Conservation (phyloP, 2,888 invertebrate species). For the Phorcus lineatus region DNA sequence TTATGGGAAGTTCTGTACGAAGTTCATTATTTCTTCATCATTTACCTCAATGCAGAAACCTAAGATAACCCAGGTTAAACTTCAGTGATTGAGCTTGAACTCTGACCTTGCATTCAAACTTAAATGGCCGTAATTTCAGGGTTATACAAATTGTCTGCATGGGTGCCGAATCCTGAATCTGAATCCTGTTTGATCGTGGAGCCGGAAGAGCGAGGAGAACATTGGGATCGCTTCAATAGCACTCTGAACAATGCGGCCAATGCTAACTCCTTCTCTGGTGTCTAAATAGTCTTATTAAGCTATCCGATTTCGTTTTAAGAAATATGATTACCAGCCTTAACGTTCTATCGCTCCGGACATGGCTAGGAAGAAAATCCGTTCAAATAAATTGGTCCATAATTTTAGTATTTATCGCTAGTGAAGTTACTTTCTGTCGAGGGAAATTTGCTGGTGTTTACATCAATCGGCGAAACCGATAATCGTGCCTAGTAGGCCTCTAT, state of each 20-base stretch:
- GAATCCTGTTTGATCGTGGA: background rate
- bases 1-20: too few relatives aligned
- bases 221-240: background rate
- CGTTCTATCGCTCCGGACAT: background rate
- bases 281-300: constrained; percentile 13
- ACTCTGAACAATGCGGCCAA: background rate
- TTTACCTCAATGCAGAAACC: background rate
- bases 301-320: constrained; percentile 7
- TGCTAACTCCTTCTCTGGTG: background rate
- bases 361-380: background rate
- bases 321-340: background rate
- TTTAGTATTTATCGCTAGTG: constrained; percentile 4
- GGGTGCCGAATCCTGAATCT: background rate
- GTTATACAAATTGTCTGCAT: constrained; percentile 10
- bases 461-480: background rate
- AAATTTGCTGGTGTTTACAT: background rate
- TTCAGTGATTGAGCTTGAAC: background rate
- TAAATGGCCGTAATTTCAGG: background rate
- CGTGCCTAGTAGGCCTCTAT: background rate
- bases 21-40: constrained; percentile 6
- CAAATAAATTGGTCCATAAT: constrained; percentile 13
- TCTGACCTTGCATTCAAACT: background rate
- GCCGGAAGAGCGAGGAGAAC: background rate
- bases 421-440: background rate
- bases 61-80: background rate